These are phyloP conservation scores for Piscicola geometra DNA, from an alignment of 2,888 invertebrate genomes.

Conservation along the genomic window DNA sequence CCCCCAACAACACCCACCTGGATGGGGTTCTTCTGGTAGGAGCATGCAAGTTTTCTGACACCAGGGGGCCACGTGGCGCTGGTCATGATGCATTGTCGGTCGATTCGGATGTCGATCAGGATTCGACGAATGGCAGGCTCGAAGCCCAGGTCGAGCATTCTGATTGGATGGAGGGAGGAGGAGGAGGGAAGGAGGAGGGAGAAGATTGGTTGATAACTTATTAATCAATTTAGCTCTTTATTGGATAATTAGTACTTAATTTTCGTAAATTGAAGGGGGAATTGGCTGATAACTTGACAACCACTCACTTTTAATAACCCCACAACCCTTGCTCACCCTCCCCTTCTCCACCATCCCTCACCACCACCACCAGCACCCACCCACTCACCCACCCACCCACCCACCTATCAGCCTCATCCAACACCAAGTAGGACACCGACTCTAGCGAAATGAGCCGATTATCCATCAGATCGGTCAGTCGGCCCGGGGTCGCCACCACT, in stretches of 20 bases:
- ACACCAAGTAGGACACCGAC: conserved; percentile 76
- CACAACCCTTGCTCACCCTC: too few species aligned
- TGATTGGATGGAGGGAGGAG: too few species aligned
- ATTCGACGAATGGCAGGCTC: conserved; percentile 62
- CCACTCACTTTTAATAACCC: too few species aligned
- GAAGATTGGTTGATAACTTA: too few species aligned
- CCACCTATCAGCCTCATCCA: conserved; percentile 75
- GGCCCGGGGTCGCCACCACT: conserved; percentile 88
- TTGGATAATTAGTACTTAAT: not conserved
- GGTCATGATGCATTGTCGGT: conserved; percentile 92
- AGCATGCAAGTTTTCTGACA: conserved; percentile 76
- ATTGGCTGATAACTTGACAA: too few species aligned
- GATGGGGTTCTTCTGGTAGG: conserved; percentile 82
- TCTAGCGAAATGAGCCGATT: conserved; percentile 66
- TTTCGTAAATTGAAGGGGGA: not conserved
- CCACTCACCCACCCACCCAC: not conserved
- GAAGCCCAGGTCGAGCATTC: conserved; percentile 64
- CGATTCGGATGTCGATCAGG: conserved; percentile 62
- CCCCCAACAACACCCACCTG: conserved; percentile 62
- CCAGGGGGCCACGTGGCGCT: conserved; percentile 90
- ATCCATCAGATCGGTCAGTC: conserved; percentile 81
- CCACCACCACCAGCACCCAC: too few species aligned
- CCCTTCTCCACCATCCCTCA: too few species aligned
- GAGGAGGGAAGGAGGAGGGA: too few species aligned
- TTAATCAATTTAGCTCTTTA: too few species aligned